Conservation (phyloP, 2,113 vertebrate species). For the Pipra filicauda region DNA sequence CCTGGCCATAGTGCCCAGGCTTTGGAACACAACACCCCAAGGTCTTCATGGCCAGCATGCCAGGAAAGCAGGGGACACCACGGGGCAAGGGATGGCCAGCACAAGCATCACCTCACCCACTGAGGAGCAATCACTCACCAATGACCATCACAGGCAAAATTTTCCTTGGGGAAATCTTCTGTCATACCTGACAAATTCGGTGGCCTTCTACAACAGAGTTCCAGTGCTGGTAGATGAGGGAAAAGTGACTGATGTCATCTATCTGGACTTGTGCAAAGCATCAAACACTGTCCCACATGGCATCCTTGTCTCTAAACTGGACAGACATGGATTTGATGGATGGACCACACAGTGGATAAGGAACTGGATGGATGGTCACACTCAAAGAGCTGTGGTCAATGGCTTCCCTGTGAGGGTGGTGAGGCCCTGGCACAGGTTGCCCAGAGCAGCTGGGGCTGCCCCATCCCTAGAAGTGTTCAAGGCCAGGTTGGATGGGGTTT, state of each 20-base stretch:
- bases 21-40: neutral
- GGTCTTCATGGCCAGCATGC: neutral
- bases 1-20: rapidly evolving
- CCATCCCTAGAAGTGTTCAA: too few species aligned
- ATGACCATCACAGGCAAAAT: neutral
- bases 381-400: too few species aligned
- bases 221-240: neutral
- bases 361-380: neutral
- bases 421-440: too few species aligned
- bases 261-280: neutral
- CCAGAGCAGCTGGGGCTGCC: too few species aligned
- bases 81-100: neutral
- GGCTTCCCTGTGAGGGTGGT: neutral
- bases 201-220: neutral
- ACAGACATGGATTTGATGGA: neutral
- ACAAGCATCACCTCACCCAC: neutral
- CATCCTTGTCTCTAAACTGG: neutral
- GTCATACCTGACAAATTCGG: neutral
- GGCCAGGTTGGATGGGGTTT: neutral
- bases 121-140: neutral
- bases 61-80: neutral
- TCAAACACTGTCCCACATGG: neutral
- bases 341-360: neutral
- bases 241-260: neutral
- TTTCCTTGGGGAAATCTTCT: neutral